A percentile compares a stretch with the other conserved stretches of the same genome.
Conservation (phyloP, 2,888 invertebrate species). For the Halictus ligatus region DNA sequence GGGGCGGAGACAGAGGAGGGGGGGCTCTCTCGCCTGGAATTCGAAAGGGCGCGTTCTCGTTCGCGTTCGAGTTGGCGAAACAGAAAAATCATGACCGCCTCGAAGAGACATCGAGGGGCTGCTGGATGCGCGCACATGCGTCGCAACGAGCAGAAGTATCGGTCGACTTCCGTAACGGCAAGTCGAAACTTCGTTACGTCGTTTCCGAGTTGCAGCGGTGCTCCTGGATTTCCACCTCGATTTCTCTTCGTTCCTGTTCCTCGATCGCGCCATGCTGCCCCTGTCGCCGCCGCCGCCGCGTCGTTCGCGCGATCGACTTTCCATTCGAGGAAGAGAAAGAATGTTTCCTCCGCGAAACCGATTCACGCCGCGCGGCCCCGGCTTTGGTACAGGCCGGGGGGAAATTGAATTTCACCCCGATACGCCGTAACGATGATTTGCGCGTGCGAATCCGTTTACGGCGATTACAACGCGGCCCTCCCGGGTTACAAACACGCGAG, state of each 20-base stretch:
- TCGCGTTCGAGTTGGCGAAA: slow-evolving; percentile 29
- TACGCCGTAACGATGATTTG: slow-evolving; percentile 64
- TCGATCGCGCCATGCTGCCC: slow-evolving; percentile 12
- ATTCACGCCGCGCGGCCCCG: neutral
- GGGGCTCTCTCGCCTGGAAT: slow-evolving; percentile 40
- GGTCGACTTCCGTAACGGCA: slow-evolving; percentile 67
- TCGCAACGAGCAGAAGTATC: slow-evolving; percentile 53
- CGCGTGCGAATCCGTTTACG: slow-evolving; percentile 65
- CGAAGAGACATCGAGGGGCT: neutral
- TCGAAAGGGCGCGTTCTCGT: slow-evolving; percentile 37
- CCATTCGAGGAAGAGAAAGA: slow-evolving; percentile 53
- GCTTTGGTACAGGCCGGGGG: neutral
- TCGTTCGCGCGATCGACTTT: slow-evolving; percentile 48
- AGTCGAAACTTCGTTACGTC: slow-evolving; percentile 71
- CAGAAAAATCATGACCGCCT: slow-evolving; percentile 34
- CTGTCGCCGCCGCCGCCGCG: no score
- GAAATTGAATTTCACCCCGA: slow-evolving; percentile 65
- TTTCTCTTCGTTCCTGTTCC: slow-evolving; percentile 39
- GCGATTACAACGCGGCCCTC: slow-evolving; percentile 62
- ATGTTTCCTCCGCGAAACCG: slow-evolving; percentile 46
- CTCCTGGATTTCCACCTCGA: slow-evolving; percentile 66
- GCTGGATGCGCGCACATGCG: slow-evolving; percentile 33
- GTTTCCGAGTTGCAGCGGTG: slow-evolving; percentile 65
- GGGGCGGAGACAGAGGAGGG: neutral
- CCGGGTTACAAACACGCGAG: slow-evolving; percentile 55